Percentiles rank a stretch among this genome's conserved stretches.
Evolutionary conservation across 1,140 invertebrate genomes (phyloP).

Genomic region (Heliconius eleuchia): DNA sequence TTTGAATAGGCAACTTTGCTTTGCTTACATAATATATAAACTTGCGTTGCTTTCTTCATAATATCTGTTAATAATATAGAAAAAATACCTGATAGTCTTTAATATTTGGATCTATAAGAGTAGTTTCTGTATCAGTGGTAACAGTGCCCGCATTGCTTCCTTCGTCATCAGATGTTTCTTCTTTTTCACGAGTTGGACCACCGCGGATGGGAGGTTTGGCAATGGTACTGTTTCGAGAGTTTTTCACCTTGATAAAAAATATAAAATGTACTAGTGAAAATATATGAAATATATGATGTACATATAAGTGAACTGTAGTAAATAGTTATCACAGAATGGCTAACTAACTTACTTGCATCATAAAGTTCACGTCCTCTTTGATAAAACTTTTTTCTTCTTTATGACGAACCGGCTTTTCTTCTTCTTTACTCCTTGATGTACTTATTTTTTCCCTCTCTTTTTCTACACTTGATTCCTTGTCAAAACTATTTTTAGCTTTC

Average conservation of each 20-base stretch:
- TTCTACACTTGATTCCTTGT: slow-evolving; percentile 81
- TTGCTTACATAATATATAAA: too few species aligned
- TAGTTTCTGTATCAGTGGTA: slow-evolving; percentile 76
- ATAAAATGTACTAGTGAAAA: not conserved
- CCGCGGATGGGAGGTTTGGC: slow-evolving; percentile 71
- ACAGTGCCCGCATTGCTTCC: slow-evolving; percentile 72
- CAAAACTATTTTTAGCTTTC: slow-evolving; percentile 81
- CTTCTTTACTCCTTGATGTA: slow-evolving; percentile 74
- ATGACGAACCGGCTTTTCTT: slow-evolving; percentile 58
- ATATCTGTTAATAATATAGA: not conserved
- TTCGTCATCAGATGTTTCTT: slow-evolving; percentile 76
- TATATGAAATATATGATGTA: not conserved
- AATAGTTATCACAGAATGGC: not conserved
- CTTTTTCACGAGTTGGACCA: slow-evolving; percentile 66
- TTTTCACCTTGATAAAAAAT: slow-evolving; percentile 60
- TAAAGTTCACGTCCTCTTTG: slow-evolving; percentile 83
- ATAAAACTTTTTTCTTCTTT: slow-evolving; percentile 59
- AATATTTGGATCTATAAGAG: slow-evolving; percentile 70
- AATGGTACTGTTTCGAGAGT: slow-evolving; percentile 50
- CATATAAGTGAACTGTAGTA: not conserved
- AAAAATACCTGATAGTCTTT: slow-evolving; percentile 72
- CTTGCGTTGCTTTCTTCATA: not conserved
- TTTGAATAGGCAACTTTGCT: too few species aligned
- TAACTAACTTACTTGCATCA: slow-evolving; percentile 79
- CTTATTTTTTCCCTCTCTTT: slow-evolving; percentile 77